These are phyloP conservation scores for Hyperopisus bebe DNA, from an alignment of 2,113 vertebrate genomes.

Conservation along the genomic window DNA sequence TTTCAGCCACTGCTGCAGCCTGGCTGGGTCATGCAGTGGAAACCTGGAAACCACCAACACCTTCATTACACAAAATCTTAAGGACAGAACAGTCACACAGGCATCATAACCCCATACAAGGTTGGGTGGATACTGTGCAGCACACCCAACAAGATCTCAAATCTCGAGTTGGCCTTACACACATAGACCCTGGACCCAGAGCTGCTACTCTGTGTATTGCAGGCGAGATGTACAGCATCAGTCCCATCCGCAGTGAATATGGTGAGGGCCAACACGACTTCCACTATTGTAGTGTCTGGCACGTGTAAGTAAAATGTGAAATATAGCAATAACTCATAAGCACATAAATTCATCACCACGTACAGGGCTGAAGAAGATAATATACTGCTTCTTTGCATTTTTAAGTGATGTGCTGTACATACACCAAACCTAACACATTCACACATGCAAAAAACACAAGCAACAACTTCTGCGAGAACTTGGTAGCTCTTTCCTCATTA, in stretches of 20 bases:
- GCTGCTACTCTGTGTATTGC: neutral
- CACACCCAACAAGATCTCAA: neutral
- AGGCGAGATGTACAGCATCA: no score
- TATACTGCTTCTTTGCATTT: neutral
- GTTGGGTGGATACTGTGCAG: neutral
- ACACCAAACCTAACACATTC: neutral
- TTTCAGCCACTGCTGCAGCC: constrained; percentile 63
- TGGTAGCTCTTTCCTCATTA: neutral
- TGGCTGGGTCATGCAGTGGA: constrained; percentile 59
- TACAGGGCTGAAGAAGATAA: neutral
- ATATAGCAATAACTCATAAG: neutral
- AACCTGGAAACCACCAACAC: constrained; percentile 46
- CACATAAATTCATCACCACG: neutral
- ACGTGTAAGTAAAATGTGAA: neutral
- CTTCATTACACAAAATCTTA: neutral
- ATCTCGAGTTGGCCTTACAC: neutral
- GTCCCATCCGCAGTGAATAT: no score
- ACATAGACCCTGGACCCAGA: neutral
- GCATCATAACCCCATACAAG: neutral
- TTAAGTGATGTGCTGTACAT: neutral
- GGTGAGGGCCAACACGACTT: neutral
- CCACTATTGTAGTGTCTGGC: neutral
- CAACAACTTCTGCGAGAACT: neutral
- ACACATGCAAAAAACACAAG: neutral
- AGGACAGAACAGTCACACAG: neutral